Conservation (phyloP, 2,888 invertebrate species). For the Cryptophagus acutangulus region DNA sequence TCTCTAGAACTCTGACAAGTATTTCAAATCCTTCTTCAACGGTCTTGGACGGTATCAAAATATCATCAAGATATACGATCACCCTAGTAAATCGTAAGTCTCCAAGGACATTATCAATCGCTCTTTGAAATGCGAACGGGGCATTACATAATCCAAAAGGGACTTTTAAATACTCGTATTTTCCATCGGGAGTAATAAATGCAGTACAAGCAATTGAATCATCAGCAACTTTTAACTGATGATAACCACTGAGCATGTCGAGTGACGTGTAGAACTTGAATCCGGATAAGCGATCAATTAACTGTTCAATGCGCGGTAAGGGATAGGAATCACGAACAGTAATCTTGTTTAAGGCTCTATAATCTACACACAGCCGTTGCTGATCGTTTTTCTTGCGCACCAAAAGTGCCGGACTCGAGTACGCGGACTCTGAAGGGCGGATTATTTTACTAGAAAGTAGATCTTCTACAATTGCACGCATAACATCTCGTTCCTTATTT, state of each 20-base stretch:
- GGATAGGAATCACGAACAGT: slow-evolving; percentile 35
- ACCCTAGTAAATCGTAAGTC: slow-evolving; percentile 29
- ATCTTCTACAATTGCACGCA: slow-evolving; percentile 25
- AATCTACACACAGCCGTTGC: slow-evolving; percentile 27
- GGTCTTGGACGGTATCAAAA: slow-evolving; percentile 19
- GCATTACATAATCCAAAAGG: slow-evolving; percentile 38
- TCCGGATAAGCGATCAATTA: slow-evolving; percentile 24
- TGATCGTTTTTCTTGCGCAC: slow-evolving; percentile 31
- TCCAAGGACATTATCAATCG: slow-evolving; percentile 35
- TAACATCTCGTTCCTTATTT: slow-evolving; percentile 21
- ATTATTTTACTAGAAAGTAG: slow-evolving; percentile 19
- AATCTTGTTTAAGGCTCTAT: slow-evolving; percentile 30
- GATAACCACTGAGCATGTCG: slow-evolving; percentile 34
- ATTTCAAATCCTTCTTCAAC: slow-evolving; percentile 10
- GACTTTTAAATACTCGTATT: slow-evolving; percentile 34
- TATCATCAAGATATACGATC: slow-evolving; percentile 35
- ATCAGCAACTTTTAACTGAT: slow-evolving; percentile 32
- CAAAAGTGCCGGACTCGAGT: slow-evolving; percentile 26
- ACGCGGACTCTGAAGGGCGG: slow-evolving; percentile 26
- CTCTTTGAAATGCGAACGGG: slow-evolving; percentile 36
- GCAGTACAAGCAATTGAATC: slow-evolving; percentile 31
- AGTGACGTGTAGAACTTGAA: slow-evolving; percentile 30
- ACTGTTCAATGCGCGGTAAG: slow-evolving; percentile 34
- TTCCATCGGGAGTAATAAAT: slow-evolving; percentile 33
- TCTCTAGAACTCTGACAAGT: slow-evolving; percentile 9